Evolutionary conservation across 1,140 invertebrate species (phyloP).

Genomic region (Lordiphosa stackelbergi): DNA sequence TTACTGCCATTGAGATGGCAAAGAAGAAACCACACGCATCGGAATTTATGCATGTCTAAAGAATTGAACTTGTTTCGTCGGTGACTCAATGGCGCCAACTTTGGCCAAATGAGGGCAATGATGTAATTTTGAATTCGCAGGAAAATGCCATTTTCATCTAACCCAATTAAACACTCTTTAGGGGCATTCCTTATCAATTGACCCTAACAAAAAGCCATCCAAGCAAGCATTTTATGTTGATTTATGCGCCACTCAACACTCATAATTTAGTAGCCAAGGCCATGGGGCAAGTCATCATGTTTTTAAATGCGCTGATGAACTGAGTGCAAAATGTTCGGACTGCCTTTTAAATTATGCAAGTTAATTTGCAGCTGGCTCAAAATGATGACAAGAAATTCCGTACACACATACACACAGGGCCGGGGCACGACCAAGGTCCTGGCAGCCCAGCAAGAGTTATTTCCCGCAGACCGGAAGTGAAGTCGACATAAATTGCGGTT

Average conservation of each 20-base stretch:
- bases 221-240: slow-evolving; percentile 32
- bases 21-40: slow-evolving; percentile 35
- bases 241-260: slow-evolving; percentile 35
- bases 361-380: slow-evolving; percentile 66
- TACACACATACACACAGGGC: slow-evolving; percentile 24
- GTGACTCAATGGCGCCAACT: slow-evolving; percentile 44
- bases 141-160: background rate
- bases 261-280: slow-evolving; percentile 57
- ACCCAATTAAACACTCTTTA: slow-evolving; percentile 19
- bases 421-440: slow-evolving; percentile 16
- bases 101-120: background rate
- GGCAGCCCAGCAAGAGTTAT: slow-evolving; percentile 63
- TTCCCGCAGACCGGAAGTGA: slow-evolving; percentile 70
- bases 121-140: background rate
- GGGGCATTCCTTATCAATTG: slow-evolving; percentile 11
- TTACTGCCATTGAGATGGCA: slow-evolving; percentile 46
- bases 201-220: slow-evolving; percentile 5
- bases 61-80: slow-evolving; percentile 37
- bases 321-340: slow-evolving; percentile 49
- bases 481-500: slow-evolving; percentile 73
- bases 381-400: slow-evolving; percentile 70
- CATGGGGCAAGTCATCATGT: slow-evolving; percentile 32
- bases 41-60: slow-evolving; percentile 59
- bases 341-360: slow-evolving; percentile 66
- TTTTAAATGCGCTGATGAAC: slow-evolving; percentile 61